Conservation (phyloP, 1,140 invertebrate genomes). For the Dryas iulia region DNA sequence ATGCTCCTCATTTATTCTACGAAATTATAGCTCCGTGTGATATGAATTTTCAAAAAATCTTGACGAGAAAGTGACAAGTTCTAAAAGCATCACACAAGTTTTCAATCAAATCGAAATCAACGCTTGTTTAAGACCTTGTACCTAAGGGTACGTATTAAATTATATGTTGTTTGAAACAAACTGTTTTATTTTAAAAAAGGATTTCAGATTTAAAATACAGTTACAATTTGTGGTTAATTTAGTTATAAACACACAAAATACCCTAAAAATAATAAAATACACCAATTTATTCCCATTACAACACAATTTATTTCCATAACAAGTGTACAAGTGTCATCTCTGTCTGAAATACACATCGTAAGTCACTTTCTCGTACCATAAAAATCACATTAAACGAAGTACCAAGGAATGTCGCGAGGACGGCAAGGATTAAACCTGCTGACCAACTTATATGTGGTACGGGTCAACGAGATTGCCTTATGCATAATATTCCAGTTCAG, state of each 20-base stretch:
- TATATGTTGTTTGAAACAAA: neutral
- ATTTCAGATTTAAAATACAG: neutral
- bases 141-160: too few relatives aligned
- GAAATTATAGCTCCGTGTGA: conserved; percentile 65
- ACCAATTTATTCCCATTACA: neutral
- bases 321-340: conserved; percentile 14
- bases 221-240: neutral
- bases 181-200: neutral
- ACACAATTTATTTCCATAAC: neutral
- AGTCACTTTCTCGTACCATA: conserved; percentile 38
- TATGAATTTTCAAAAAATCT: conserved; percentile 46
- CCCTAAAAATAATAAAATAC: neutral
- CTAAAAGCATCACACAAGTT: neutral
- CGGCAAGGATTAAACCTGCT: conserved; percentile 67
- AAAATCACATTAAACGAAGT: conserved; percentile 41
- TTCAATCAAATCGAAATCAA: neutral
- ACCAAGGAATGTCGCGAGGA: conserved; percentile 54
- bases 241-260: neutral
- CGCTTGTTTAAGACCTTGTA: too few relatives aligned
- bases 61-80: conserved; percentile 11
- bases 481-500: conserved; percentile 64
- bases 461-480: conserved; percentile 61
- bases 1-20: conserved; percentile 60
- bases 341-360: conserved; percentile 11
- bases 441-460: conserved; percentile 66